Percentiles rank a stretch among this genome's conserved stretches.
Conservation (phyloP, 2,797 vertebrate genomes). For the Meriones psammophilus region DNA sequence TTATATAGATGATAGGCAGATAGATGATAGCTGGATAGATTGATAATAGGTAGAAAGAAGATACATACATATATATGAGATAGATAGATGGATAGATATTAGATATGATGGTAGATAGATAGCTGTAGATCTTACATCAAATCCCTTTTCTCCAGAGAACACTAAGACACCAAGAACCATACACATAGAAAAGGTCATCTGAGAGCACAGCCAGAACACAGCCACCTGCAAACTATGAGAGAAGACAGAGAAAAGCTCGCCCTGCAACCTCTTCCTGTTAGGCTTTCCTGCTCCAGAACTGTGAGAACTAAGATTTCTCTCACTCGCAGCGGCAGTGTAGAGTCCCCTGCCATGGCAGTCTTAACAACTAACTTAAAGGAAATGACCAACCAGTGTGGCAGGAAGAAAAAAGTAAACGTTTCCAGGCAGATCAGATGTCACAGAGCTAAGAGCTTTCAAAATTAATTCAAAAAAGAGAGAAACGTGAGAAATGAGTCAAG, state of each 20-base stretch:
- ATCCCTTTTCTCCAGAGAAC: not conserved
- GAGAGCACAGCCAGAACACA: not conserved
- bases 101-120: too few relatives aligned
- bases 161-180: not conserved
- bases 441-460: not conserved
- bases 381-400: not conserved
- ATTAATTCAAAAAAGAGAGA: not conserved
- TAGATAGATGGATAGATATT: not conserved
- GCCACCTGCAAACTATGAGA: not conserved
- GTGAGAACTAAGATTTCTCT: not conserved
- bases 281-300: not conserved
- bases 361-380: not conserved
- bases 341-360: not conserved
- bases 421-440: not conserved
- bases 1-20: not conserved
- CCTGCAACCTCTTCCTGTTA: not conserved
- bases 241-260: not conserved
- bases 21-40: not conserved
- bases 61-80: not conserved
- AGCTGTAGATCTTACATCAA: not conserved
- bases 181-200: not conserved
- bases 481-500: not conserved
- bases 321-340: not conserved
- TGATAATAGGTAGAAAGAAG: too few relatives aligned
- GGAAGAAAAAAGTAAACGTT: not conserved